These are phyloP conservation scores for Peromyscus melanophrys DNA, from an alignment of 2,797 vertebrate species.

Conservation along the genomic window DNA sequence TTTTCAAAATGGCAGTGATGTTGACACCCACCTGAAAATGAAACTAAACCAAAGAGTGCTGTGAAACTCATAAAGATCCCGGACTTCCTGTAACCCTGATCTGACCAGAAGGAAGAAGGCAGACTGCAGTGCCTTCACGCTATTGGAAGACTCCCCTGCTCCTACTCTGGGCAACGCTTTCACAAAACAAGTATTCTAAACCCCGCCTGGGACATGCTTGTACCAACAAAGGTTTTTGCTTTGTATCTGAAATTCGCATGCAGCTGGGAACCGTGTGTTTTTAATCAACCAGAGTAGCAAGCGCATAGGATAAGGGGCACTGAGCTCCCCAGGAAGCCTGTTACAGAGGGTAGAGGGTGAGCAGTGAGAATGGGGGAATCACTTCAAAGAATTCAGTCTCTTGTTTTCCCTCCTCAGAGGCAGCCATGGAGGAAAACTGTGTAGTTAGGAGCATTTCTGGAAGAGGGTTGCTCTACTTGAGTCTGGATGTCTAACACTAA, in stretches of 20 bases:
- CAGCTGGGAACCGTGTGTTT: not conserved
- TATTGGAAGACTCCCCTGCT: not conserved
- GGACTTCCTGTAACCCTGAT: not conserved
- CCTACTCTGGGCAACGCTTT: not conserved
- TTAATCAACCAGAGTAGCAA: not conserved
- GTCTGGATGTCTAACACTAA: not conserved
- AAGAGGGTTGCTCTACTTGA: not conserved
- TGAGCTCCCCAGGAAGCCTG: not conserved
- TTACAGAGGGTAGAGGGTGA: not conserved
- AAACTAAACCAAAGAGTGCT: fast-evolving
- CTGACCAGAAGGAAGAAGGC: not conserved
- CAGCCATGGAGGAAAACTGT: not conserved
- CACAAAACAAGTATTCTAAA: not conserved
- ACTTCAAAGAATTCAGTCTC: not conserved
- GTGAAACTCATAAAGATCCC: not conserved
- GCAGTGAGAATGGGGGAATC: not conserved
- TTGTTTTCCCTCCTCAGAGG: not conserved
- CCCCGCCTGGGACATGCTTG: not conserved
- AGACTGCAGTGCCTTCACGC: not conserved
- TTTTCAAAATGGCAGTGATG: not conserved
- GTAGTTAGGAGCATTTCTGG: not conserved
- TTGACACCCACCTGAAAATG: not conserved
- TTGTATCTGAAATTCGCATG: not conserved
- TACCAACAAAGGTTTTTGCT: not conserved
- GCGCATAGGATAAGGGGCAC: not conserved